Conservation (phyloP, 2,113 vertebrate genomes). For the Eidolon helvum region DNA sequence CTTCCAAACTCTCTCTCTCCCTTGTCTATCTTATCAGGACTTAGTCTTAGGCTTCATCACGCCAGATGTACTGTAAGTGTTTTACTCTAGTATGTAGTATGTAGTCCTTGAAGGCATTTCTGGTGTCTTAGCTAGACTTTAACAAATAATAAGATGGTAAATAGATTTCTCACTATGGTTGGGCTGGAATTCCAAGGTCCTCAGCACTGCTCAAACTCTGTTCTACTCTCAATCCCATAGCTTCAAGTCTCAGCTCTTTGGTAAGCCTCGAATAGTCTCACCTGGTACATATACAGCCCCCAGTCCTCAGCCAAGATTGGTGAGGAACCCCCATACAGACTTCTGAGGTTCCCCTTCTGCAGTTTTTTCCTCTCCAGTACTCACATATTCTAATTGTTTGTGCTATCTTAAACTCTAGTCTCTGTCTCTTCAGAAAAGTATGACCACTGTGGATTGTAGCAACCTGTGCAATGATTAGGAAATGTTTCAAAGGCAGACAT, state of each 20-base stretch:
- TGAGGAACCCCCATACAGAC: neutral
- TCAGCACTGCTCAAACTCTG: neutral
- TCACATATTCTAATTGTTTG: neutral
- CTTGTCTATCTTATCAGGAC: neutral
- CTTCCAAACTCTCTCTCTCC: neutral
- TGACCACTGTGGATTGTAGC: neutral
- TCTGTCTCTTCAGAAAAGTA: neutral
- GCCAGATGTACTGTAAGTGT: neutral
- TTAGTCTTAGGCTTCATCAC: neutral
- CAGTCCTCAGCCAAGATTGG: neutral
- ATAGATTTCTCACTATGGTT: neutral
- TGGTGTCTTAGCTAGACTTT: neutral
- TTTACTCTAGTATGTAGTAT: neutral
- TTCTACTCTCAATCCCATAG: neutral
- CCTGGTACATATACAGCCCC: neutral
- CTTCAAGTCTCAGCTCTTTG: neutral
- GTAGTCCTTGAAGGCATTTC: neutral
- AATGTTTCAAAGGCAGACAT: neutral
- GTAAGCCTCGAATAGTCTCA: neutral
- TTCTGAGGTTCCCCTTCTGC: neutral
- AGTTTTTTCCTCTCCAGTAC: neutral
- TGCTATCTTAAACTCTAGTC: neutral
- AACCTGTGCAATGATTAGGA: neutral
- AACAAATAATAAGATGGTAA: neutral
- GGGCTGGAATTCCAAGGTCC: neutral